A percentile compares a stretch with the other conserved stretches of the same genome.
Evolutionary conservation across 2,113 vertebrate species (phyloP).

Genomic region (Trichomycterus rosablanca): DNA sequence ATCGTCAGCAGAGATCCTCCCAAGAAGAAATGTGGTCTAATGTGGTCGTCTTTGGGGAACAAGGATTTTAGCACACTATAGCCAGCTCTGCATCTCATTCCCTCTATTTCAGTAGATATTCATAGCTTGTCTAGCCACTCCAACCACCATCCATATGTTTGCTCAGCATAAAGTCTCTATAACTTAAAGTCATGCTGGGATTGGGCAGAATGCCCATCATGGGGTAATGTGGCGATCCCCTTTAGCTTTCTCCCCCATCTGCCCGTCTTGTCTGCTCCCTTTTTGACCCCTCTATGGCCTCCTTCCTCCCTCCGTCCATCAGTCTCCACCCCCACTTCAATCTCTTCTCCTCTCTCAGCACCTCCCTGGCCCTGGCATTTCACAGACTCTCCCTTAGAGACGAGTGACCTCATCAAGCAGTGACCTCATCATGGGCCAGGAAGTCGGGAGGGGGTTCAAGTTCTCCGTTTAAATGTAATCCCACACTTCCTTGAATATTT

Average conservation of each 20-base stretch:
- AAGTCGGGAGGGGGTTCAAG: constrained; percentile 67
- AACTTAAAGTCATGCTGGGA: constrained; percentile 54
- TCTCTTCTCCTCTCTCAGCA: constrained; percentile 21
- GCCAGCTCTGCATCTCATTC: constrained; percentile 42
- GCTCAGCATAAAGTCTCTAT: constrained; percentile 46
- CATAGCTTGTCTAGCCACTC: constrained; percentile 44
- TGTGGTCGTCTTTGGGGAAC: constrained; percentile 38
- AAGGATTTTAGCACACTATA: constrained; percentile 35
- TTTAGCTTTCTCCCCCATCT: constrained; percentile 30
- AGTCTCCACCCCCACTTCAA: constrained; percentile 9
- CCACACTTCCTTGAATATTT: constrained; percentile 63
- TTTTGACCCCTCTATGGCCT: constrained; percentile 7
- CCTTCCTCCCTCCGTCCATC: neutral
- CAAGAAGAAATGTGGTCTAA: neutral
- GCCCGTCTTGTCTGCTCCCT: neutral
- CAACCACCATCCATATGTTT: constrained; percentile 34
- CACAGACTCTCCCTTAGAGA: constrained; percentile 67
- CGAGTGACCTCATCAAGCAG: constrained; percentile 69
- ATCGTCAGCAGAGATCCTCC: constrained; percentile 29
- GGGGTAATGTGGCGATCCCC: constrained; percentile 35
- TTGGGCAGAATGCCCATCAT: constrained; percentile 44
- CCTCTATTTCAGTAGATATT: constrained; percentile 53
- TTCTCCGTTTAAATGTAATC: constrained; percentile 68
- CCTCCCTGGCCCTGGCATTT: constrained; percentile 56
- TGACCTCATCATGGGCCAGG: constrained; percentile 73